Evolutionary conservation across 2,797 vertebrate species (phyloP), one percentile per base, ranked within the genome.

Genomic region (Sylvilagus floridanus): DNA sequence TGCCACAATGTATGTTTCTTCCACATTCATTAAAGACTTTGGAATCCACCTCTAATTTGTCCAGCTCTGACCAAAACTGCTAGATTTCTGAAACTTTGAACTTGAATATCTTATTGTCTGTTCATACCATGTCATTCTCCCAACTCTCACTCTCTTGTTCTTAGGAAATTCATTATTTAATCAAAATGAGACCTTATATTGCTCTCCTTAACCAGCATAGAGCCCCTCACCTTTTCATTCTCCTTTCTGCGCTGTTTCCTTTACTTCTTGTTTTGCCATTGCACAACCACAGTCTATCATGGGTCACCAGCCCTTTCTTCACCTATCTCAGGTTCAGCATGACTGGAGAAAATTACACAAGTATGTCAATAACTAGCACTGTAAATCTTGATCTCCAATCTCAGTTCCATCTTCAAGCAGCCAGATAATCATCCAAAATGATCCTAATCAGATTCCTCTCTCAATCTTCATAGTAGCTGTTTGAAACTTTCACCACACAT

Each of bases 71-170:
- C 14, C 30, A 19, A 84, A 88, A 75, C 26, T 47, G 6, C 52
- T 84, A 26, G 22, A 84, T 84, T 88, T 94, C 73, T 76, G 50
- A 84, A 94, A 81, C 50, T 69, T 71, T 77, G 8, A 57, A 85
- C 63, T 85, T 88, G 69, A 62, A 86, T 76, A 86, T 86, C 69
- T 12, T 66, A 79, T 14, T 88, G 11, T 54, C 50, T 17, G 14
- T 81, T 75, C 69, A 71, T 7, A 88, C 12, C 11, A 69, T 91
- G n/a, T 4, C 85, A 69, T 79, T 24, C 63, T 91, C 89, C 60
- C 30, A 69, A 75, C n/a, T 76, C 35, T 87, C 65, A 54, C 32
- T 28, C 14, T 28, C 84, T 68, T 54, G 35, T 52, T 84, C 50
- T 30, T 84, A 84, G 32, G 52, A 88, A 7, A 87, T 85, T 17